A percentile compares a stretch with the other conserved stretches of the same genome.
These are phyloP conservation scores for Mythimna impura DNA, from an alignment of 2,888 invertebrate species.

Conservation along the genomic window DNA sequence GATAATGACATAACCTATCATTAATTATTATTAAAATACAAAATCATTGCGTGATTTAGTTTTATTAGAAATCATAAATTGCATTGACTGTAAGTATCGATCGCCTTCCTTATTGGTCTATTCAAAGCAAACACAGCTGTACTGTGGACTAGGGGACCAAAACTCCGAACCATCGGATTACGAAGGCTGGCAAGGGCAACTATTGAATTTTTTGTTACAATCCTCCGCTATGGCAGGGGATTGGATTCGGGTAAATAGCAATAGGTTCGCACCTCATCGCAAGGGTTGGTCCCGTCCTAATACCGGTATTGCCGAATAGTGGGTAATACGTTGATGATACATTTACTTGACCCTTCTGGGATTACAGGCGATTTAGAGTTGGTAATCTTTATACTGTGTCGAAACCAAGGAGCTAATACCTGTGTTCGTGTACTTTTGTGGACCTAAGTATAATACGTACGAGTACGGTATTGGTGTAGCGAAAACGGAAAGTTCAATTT, in stretches of 20 bases:
- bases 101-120: slow-evolving; percentile 8
- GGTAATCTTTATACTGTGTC: slow-evolving; percentile 41
- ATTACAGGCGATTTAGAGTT: slow-evolving; percentile 37
- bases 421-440: neutral
- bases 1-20: slow-evolving; percentile 40
- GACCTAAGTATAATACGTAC: neutral
- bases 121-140: slow-evolving; percentile 50
- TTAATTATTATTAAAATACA: slow-evolving; percentile 54
- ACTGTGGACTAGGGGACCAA: slow-evolving; percentile 24
- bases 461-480: neutral
- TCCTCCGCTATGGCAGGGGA: slow-evolving; percentile 38
- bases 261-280: slow-evolving; percentile 55
- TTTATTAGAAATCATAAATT: slow-evolving; percentile 11
- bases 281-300: slow-evolving; percentile 40
- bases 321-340: slow-evolving; percentile 49
- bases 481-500: neutral
- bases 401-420: slow-evolving; percentile 15
- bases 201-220: slow-evolving; percentile 46
- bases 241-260: slow-evolving; percentile 48
- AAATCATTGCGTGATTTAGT: slow-evolving; percentile 28
- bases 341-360: slow-evolving; percentile 46
- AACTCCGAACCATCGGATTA: slow-evolving; percentile 31
- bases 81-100: slow-evolving; percentile 21
- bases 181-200: slow-evolving; percentile 14
- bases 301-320: slow-evolving; percentile 34